phyloP scores from a whole-genome alignment of 2,888 invertebrate genomes.

The Metallyticus violacea region DNA sequence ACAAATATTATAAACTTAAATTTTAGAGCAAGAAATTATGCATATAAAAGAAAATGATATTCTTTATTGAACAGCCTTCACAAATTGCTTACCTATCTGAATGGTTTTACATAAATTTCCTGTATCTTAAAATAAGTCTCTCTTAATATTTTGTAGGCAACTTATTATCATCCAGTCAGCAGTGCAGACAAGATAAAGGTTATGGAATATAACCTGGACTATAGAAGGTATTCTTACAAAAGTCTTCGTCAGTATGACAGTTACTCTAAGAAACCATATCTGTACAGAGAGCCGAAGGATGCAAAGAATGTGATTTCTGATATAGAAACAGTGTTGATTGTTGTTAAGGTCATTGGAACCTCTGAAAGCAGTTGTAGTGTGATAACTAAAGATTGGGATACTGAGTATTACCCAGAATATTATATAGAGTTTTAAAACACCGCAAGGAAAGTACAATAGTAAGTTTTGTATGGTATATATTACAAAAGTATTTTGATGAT shows the following conservation, averaged over 20 bases:
- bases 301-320: background rate
- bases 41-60: no score
- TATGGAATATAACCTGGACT: background rate
- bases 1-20: no score
- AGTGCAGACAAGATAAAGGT: background rate
- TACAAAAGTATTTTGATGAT: no score
- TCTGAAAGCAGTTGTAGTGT: no score
- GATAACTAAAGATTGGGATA: background rate
- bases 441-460: no score
- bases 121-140: no score
- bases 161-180: background rate
- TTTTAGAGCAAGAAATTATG: no score
- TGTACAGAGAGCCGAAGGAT: background rate
- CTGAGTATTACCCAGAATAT: background rate
- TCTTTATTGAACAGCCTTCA: no score
- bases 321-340: background rate
- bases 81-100: no score
- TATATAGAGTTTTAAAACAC: background rate
- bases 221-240: background rate
- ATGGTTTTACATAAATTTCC: no score
- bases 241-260: background rate
- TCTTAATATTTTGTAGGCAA: background rate
- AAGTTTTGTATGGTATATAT: no score
- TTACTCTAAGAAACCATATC: background rate
- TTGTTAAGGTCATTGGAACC: background rate